Evolutionary conservation across 2,797 vertebrate genomes (phyloP), one percentile per base, ranked within the genome.

Genomic region (Acridotheres tristis): DNA sequence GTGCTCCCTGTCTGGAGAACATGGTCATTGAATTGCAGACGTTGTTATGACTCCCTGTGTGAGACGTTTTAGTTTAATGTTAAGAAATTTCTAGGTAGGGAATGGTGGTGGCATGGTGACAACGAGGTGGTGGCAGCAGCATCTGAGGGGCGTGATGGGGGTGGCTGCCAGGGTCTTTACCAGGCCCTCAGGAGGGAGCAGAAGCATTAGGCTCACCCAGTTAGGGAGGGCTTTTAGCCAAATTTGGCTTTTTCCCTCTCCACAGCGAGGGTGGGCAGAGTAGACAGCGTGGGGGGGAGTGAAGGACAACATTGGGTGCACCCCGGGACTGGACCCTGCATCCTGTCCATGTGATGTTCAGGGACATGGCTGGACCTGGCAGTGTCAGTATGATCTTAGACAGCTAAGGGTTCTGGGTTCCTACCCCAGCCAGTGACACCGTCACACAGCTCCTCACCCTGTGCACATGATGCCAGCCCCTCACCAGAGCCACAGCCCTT

Each of bases 131-230:
- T 59, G 57, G 45, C 87, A 51, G 40, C 2, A 10, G 26, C 47
- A 51, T 50, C 55, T 61, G 51, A 45, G 3, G 10, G 9, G 4
- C 48, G 36, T 15, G 57, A 32, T 17, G 34, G 34, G 23, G 13
- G 4, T 2, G 2, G 23, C 29, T 0, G 1, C 61, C 0, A 0
- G 4, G 3, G 8, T 25, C n/a, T 23, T 32, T 4, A 1, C 13
- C 2, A 1, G 62, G 38, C 20, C 42, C 22, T 34, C 0, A 0
- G 21, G 25, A 57, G 8, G 50, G 13, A 71, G 11, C 34, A 16
- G 18, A 42, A 48, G 38, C 7, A 5, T 82, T 62, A 59, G 47
- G 9, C 34, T 85, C 9, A n/a, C 18, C 3, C 2, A 1, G 7
- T 23, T 9, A 50, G 10, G 16, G 38, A 62, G 36, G 16, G 34